A percentile compares a stretch with the other conserved stretches of the same genome.
phyloP scores from a whole-genome alignment of 2,113 vertebrate genomes.

The Macheiramphus alcinus region DNA sequence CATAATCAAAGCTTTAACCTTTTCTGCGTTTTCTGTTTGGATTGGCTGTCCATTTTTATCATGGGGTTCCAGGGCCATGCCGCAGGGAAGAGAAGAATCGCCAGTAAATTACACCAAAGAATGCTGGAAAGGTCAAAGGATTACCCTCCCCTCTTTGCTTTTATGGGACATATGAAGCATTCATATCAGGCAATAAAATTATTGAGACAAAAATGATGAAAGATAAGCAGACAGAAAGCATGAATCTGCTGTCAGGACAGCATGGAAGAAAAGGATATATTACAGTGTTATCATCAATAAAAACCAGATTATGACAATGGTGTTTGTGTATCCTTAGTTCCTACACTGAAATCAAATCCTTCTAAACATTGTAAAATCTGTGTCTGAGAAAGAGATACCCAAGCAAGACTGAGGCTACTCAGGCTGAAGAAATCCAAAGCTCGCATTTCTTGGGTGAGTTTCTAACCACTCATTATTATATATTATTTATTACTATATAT shows the following conservation, averaged over 20 bases:
- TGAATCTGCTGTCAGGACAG: not conserved
- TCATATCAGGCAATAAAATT: slow-evolving; percentile 49
- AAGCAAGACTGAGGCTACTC: not conserved
- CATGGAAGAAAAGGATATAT: not conserved
- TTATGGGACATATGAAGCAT: slow-evolving; percentile 24
- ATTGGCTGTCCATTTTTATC: slow-evolving; percentile 53
- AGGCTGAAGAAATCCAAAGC: not conserved
- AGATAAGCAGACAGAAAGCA: slow-evolving; percentile 25
- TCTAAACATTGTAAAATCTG: not conserved
- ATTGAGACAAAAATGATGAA: slow-evolving; percentile 32
- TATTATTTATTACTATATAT: not conserved
- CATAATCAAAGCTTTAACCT: slow-evolving; percentile 55
- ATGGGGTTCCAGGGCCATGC: slow-evolving; percentile 27
- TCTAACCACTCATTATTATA: not conserved
- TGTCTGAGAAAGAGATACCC: not conserved
- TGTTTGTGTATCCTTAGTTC: not conserved
- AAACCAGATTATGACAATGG: slow-evolving; percentile 3
- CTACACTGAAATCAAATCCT: not conserved
- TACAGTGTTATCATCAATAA: slow-evolving; percentile 21
- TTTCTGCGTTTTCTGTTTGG: slow-evolving; percentile 21
- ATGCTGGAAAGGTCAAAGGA: slow-evolving; percentile 64
- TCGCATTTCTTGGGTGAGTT: not conserved
- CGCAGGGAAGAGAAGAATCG: not conserved
- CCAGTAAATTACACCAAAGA: slow-evolving; percentile 61
- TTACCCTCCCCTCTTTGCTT: slow-evolving; percentile 43